Evolutionary conservation across 1,140 invertebrate species (phyloP).

Genomic region (Batillaria attramentaria): DNA sequence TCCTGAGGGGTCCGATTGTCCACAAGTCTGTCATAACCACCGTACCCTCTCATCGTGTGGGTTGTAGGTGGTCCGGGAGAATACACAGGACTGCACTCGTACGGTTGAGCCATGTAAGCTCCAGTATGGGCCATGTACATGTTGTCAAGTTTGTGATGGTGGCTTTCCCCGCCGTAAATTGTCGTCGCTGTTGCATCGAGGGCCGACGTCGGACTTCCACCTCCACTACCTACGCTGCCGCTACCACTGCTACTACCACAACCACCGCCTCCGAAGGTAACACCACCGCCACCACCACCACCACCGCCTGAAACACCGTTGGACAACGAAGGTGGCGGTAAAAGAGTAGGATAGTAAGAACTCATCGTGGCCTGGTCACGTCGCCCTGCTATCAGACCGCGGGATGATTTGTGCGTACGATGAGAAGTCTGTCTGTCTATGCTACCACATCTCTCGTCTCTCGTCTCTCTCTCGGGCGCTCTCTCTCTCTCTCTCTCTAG

Average conservation of each 20-base stretch:
- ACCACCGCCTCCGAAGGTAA: neutral
- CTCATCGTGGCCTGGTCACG: neutral
- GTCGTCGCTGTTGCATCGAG: slow-evolving; percentile 6
- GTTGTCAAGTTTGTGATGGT: slow-evolving; percentile 5
- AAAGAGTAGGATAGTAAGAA: slow-evolving; percentile 6
- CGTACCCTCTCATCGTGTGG: neutral
- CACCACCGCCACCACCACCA: neutral
- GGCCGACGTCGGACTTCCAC: slow-evolving; percentile 1
- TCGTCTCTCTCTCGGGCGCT: neutral
- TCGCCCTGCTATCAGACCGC: neutral
- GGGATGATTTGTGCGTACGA: slow-evolving; percentile 13
- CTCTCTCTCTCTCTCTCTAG: slow-evolving; percentile 9
- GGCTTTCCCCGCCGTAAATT: neutral
- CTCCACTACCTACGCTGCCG: neutral
- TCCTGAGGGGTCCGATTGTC: slow-evolving; percentile 32
- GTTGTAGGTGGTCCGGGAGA: neutral
- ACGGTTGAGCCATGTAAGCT: neutral
- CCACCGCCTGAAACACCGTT: neutral
- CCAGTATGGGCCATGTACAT: neutral
- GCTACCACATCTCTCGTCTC: neutral
- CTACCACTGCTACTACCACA: neutral
- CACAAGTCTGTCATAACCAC: slow-evolving; percentile 23
- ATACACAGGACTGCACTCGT: slow-evolving; percentile 5
- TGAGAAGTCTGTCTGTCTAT: too few relatives aligned
- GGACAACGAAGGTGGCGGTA: neutral